Evolutionary conservation across 35 echinoderm and acorn worm species (phyloP).

Genomic region (Lytechinus pictus): DNA sequence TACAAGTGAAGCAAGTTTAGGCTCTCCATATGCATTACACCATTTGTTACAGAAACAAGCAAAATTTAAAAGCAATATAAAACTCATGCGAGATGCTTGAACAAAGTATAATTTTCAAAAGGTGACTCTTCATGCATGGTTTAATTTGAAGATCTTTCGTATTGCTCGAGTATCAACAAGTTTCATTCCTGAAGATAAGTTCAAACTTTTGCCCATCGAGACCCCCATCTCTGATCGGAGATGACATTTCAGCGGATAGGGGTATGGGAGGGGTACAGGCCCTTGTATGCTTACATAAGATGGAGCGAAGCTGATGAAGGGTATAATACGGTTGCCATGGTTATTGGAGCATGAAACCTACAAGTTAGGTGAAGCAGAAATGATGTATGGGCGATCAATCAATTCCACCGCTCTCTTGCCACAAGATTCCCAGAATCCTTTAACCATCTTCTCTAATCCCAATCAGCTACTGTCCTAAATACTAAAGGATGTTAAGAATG

Average conservation of each 20-base stretch:
- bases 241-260: slow-evolving; percentile 8
- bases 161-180: neutral
- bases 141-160: neutral
- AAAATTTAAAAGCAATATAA: too few species aligned
- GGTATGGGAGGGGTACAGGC: neutral
- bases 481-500: neutral
- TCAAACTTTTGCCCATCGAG: neutral
- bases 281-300: neutral
- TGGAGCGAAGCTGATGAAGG: neutral
- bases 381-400: neutral
- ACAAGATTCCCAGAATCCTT: neutral
- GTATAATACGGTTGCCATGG: slow-evolving; percentile 50
- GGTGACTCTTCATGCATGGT: neutral
- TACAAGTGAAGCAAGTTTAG: too few species aligned
- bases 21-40: too few species aligned
- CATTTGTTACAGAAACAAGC: too few species aligned
- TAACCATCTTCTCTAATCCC: neutral
- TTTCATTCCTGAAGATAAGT: neutral
- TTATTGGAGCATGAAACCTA: slow-evolving; percentile 57
- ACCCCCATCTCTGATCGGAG: neutral
- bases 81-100: too few species aligned
- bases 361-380: neutral
- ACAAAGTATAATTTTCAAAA: neutral
- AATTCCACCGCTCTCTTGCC: neutral
- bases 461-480: neutral